These are phyloP conservation scores for Drosophila lacteicornis DNA, from an alignment of 1,140 invertebrate species.

Conservation along the genomic window DNA sequence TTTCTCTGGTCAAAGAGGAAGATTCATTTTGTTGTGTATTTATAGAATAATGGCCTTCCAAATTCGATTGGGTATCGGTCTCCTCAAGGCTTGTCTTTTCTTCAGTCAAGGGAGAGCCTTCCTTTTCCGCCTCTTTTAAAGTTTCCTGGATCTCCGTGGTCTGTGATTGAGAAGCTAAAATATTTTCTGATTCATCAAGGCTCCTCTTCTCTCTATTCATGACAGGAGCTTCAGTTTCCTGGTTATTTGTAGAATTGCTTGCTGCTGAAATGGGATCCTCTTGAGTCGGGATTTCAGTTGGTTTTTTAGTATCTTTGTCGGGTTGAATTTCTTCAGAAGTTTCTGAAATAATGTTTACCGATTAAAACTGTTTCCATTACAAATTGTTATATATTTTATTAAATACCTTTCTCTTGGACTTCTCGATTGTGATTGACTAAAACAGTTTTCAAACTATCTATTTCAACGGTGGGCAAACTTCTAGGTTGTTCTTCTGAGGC, in stretches of 20 bases:
- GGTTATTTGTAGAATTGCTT: background rate
- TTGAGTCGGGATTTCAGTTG: background rate
- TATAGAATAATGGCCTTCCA: background rate
- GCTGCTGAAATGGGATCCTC: background rate
- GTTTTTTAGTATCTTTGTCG: background rate
- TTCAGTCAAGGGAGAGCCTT: background rate
- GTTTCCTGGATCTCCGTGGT: no score
- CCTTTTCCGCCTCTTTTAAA: background rate
- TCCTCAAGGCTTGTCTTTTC: background rate
- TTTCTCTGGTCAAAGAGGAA: background rate
- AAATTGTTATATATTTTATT: background rate
- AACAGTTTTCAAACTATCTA: constrained; percentile 5
- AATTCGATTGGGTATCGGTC: background rate
- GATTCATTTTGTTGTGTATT: background rate
- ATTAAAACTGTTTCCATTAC: background rate
- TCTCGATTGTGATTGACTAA: constrained; percentile 18
- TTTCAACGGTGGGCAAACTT: constrained; percentile 1
- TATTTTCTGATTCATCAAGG: background rate
- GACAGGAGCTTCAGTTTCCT: background rate
- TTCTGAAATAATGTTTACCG: background rate
- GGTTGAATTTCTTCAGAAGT: background rate
- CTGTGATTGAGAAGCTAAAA: background rate
- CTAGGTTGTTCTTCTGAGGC: background rate
- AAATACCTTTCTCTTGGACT: background rate
- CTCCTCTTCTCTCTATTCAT: constrained; percentile 2